Evolutionary conservation across 2,888 invertebrate genomes (phyloP), one percentile per base, ranked within the genome.

Genomic region (Mechanitis mazaeus): DNA sequence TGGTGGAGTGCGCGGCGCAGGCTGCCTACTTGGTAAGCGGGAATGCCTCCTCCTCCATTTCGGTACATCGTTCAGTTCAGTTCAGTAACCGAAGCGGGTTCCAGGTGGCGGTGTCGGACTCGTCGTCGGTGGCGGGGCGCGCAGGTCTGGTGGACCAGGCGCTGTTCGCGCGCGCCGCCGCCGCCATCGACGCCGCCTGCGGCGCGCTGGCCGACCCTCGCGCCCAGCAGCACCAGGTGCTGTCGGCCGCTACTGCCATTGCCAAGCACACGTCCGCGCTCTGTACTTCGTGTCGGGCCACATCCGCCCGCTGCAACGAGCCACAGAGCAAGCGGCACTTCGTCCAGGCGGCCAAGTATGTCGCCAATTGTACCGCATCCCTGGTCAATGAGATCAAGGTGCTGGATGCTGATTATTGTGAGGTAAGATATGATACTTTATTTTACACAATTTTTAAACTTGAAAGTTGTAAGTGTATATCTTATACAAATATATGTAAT

Each of bases 271-370:
- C 99, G 0, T 96, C 97, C 68, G 94, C 97, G 6, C 91, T 99
- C 58, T 99, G 99, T 85, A 98, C 98, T 79, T 96, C 98, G 47
- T 99, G 99, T 78, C 93, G 98, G 42, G 93, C 94, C 59, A 98
- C 99, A 0, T 98, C 98, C 42, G 95, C 96, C 68, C 95, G 95
- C 77, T 97, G 97, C 1, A 93, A 92, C 63, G 97, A 97, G 83
- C 96, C 98, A 0, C 95, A 95, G 3, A 97, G 97, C 61, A 98
- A 98, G 87, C 90, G 98, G 45, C 98, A 98, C 84, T 98, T 99
- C 84, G 98, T 99, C 60, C 97, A 98, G 80, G 96, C 97, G 68
- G 99, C 99, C 60, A 98, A 98, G 82, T 98, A 98, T 76, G 97
- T 99, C 2, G 99, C 99, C 57, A 97, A 97, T 84, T 96, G 96